phyloP scores from a whole-genome alignment of 2,888 invertebrate genomes.

The Cosmia trapezina region DNA sequence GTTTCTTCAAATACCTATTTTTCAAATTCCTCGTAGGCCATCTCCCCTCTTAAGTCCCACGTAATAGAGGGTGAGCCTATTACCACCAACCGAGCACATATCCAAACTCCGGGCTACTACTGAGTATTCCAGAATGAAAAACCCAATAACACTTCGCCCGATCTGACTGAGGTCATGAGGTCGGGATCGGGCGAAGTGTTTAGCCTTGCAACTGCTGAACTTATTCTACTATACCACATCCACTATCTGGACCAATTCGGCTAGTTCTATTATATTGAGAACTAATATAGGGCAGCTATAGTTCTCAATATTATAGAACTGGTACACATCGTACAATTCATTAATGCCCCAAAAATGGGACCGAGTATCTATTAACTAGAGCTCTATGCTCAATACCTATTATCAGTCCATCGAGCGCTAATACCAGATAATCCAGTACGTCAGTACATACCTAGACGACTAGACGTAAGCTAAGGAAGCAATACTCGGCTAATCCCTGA shows the following conservation, averaged over 20 bases:
- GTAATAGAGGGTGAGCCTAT: background rate
- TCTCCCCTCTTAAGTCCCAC: too few species aligned
- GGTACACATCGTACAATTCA: constrained; percentile 7
- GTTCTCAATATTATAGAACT: background rate
- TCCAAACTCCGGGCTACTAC: too few species aligned
- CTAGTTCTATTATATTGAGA: too few species aligned
- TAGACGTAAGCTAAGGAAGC: constrained; percentile 61
- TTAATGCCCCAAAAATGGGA: constrained; percentile 20
- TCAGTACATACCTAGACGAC: constrained; percentile 44
- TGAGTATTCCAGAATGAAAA: background rate
- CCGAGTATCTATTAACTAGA: constrained; percentile 14
- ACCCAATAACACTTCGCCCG: background rate
- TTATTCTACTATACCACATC: too few species aligned
- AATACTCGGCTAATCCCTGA: constrained; percentile 64
- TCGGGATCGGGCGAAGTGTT: too few species aligned
- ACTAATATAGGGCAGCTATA: background rate
- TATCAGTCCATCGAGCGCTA: constrained; percentile 65
- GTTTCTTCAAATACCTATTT: too few species aligned
- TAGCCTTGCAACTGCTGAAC: background rate
- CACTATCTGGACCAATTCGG: too few species aligned
- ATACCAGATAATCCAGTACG: constrained; percentile 66
- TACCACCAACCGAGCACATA: too few species aligned
- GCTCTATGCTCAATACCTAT: constrained; percentile 59
- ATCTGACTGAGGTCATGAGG: too few species aligned
- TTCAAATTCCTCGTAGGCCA: too few species aligned